Percentiles rank a stretch among this genome's conserved stretches.
phyloP scores from a whole-genome alignment of 1,140 invertebrate species.

The Mactra quadrangularis region DNA sequence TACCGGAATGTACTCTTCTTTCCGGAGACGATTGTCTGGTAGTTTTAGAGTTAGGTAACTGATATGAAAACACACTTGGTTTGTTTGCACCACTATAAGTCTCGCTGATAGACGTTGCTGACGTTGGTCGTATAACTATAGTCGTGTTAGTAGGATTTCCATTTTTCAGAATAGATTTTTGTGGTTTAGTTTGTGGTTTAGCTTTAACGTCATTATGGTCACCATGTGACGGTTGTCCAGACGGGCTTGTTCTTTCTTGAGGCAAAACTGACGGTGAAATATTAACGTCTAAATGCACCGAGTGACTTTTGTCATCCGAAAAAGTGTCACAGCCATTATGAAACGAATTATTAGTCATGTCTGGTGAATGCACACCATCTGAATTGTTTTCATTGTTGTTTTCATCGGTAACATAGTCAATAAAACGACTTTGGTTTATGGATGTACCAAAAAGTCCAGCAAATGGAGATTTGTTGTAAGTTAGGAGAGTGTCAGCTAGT shows the following conservation, averaged over 20 bases:
- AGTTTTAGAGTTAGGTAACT: not conserved
- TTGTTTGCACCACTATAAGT: not conserved
- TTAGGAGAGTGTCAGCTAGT: constrained; percentile 41
- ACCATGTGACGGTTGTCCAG: no score
- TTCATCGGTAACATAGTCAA: not conserved
- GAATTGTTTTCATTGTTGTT: not conserved
- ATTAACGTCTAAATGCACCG: not conserved
- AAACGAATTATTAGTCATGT: no score
- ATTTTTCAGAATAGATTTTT: constrained; percentile 56
- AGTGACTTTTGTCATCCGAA: not conserved
- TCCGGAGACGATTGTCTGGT: not conserved
- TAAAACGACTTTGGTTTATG: not conserved
- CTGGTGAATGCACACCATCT: no score
- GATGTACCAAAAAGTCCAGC: not conserved
- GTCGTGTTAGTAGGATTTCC: not conserved
- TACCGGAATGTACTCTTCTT: not conserved
- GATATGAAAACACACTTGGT: constrained; percentile 9
- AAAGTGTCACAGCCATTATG: no score
- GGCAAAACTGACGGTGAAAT: not conserved
- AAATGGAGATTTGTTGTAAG: constrained; percentile 30
- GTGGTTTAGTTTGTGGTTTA: constrained; percentile 21
- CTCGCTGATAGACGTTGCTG: constrained; percentile 2
- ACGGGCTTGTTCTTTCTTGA: not conserved
- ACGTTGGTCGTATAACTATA: not conserved
- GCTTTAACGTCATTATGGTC: not conserved